These are phyloP conservation scores for Artemia franciscana DNA, from an alignment of 1,140 invertebrate genomes.

Conservation along the genomic window DNA sequence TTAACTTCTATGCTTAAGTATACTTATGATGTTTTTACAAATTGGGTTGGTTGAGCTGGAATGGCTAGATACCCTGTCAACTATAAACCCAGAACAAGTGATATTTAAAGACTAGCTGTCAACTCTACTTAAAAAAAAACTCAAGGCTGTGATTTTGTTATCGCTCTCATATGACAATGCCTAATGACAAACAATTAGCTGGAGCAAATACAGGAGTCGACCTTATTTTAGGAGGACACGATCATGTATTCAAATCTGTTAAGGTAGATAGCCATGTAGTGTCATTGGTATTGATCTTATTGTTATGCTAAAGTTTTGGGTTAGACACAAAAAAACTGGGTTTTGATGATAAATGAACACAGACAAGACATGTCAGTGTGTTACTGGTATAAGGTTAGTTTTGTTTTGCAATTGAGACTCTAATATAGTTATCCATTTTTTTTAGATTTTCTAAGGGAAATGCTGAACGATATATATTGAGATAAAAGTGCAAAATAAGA, in stretches of 20 bases:
- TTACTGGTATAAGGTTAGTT: no score
- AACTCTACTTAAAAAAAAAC: conserved; percentile 43
- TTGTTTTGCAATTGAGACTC: no score
- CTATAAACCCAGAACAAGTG: conserved; percentile 65
- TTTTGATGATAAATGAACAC: no score
- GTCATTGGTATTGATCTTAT: background rate
- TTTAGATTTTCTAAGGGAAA: no score
- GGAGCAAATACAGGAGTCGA: conserved; percentile 55
- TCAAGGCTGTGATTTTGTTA: conserved; percentile 66
- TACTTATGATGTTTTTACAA: no score
- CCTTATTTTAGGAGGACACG: conserved; percentile 63
- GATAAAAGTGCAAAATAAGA: no score
- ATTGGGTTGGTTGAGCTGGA: conserved; percentile 64
- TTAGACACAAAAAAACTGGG: no score
- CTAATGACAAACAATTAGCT: conserved; percentile 59
- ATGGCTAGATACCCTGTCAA: conserved; percentile 68
- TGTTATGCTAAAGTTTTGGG: no score
- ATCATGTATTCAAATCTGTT: conserved; percentile 53
- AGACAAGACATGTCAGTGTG: no score
- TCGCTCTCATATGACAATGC: conserved; percentile 76
- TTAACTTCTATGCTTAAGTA: no score
- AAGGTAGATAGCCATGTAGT: conserved; percentile 29
- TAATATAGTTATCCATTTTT: no score
- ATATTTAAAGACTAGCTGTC: conserved; percentile 60
- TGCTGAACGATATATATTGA: no score